A percentile compares a stretch with the other conserved stretches of the same genome.
These are phyloP conservation scores for Syritta pipiens DNA, from an alignment of 2,888 invertebrate species.

Conservation along the genomic window DNA sequence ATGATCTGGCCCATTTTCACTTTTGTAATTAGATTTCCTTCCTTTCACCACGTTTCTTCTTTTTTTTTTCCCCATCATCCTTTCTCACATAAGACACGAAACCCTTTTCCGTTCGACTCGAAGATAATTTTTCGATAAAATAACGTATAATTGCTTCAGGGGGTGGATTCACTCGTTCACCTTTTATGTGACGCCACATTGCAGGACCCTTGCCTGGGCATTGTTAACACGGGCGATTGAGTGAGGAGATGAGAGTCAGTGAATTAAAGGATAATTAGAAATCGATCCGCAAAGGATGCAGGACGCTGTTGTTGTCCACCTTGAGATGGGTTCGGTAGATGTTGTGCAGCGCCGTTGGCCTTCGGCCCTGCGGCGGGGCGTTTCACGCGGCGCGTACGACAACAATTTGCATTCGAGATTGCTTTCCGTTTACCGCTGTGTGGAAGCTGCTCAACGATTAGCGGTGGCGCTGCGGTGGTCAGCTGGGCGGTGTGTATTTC, in stretches of 20 bases:
- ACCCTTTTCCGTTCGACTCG: conserved; percentile 37
- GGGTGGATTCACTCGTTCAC: no score
- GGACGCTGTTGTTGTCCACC: not conserved
- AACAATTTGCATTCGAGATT: conserved; percentile 32
- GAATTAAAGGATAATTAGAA: conserved; percentile 55
- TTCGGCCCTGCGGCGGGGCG: not conserved
- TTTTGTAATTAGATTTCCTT: conserved; percentile 57
- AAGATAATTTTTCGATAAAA: conserved; percentile 55
- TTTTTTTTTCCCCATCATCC: not conserved
- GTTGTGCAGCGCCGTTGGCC: no score
- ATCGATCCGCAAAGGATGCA: conserved; percentile 26
- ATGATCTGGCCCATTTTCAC: conserved; percentile 47
- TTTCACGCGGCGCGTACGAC: not conserved
- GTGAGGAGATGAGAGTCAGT: conserved; percentile 24
- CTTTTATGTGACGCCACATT: no score
- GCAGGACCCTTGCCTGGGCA: not conserved
- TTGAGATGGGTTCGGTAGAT: not conserved
- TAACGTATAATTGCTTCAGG: conserved; percentile 27
- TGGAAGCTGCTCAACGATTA: conserved; percentile 15
- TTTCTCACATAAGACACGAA: conserved; percentile 4
- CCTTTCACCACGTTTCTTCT: not conserved
- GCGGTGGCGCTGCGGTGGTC: conserved; percentile 12
- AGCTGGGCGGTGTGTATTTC: conserved; percentile 13
- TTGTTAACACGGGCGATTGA: conserved; percentile 22
- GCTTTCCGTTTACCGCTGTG: not conserved